phyloP scores from a whole-genome alignment of 2,888 invertebrate species.

The Melinaea marsaeus region DNA sequence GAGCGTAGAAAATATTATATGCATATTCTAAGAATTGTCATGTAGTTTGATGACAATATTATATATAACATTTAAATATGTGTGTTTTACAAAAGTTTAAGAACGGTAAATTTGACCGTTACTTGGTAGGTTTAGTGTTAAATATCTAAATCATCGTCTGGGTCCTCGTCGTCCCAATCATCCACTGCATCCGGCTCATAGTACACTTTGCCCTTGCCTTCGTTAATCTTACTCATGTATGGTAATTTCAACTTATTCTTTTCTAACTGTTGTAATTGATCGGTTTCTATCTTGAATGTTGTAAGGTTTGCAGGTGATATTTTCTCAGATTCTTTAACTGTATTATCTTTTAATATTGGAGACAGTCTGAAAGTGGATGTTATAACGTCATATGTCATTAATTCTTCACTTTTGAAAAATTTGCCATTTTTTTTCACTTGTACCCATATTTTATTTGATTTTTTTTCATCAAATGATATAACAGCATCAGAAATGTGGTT shows the following conservation, averaged over 20 bases:
- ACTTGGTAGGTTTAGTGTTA: conserved; percentile 31
- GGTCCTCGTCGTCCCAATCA: conserved; percentile 92
- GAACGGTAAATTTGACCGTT: too few species aligned
- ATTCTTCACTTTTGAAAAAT: conserved; percentile 66
- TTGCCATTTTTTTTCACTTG: conserved; percentile 75
- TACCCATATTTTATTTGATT: conserved; percentile 49
- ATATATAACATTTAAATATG: background rate
- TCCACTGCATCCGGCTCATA: conserved; percentile 88
- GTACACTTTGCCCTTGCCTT: conserved; percentile 80
- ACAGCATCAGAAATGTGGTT: conserved; percentile 66
- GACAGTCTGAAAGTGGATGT: conserved; percentile 49
- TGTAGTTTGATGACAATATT: background rate
- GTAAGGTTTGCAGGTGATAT: conserved; percentile 65
- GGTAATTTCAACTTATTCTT: conserved; percentile 79
- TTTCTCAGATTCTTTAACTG: conserved; percentile 56
- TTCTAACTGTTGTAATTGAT: conserved; percentile 79
- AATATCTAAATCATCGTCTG: conserved; percentile 90
- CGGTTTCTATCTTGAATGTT: conserved; percentile 82
- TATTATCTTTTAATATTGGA: conserved; percentile 48
- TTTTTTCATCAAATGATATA: conserved; percentile 48
- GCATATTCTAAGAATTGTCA: too few species aligned
- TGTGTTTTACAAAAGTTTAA: conserved; percentile 23
- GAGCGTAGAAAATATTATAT: too few species aligned
- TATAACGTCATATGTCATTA: conserved; percentile 50
- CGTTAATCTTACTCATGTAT: conserved; percentile 75